These are phyloP conservation scores for Gymnarchus niloticus DNA, from an alignment of 2,113 vertebrate genomes.

Conservation along the genomic window DNA sequence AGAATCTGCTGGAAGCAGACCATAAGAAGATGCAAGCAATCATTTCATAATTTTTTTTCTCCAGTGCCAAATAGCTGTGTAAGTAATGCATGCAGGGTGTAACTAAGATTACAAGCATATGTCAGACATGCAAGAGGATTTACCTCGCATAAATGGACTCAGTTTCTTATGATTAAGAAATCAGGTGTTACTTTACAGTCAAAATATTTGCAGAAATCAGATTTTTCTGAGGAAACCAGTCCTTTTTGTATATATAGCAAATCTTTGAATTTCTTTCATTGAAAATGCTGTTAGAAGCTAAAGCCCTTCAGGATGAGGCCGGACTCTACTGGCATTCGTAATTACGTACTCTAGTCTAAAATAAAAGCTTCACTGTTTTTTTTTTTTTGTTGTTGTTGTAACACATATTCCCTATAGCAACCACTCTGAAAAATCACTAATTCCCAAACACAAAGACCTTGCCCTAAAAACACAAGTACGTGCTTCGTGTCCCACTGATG, in stretches of 20 bases:
- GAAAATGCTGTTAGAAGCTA: background rate
- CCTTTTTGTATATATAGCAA: background rate
- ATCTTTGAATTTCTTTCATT: background rate
- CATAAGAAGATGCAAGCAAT: background rate
- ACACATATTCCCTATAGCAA: background rate
- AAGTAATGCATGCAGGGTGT: no score
- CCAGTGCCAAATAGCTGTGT: no score
- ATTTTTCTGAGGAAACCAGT: background rate
- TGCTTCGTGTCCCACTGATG: background rate
- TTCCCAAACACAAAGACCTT: constrained; percentile 2
- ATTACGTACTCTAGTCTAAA: background rate
- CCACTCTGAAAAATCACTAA: background rate
- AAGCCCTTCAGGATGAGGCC: background rate
- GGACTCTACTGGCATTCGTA: background rate
- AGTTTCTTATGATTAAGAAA: background rate
- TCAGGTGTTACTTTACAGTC: background rate
- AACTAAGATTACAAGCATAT: no score
- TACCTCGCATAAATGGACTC: background rate
- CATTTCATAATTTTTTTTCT: no score
- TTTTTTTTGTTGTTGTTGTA: background rate
- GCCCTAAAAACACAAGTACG: constrained; percentile 1
- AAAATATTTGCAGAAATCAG: background rate
- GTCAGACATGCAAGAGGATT: background rate
- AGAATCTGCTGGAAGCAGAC: background rate
- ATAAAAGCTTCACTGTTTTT: constrained; percentile 2